Evolutionary conservation across 2,888 invertebrate genomes (phyloP), one percentile per base, ranked within the genome.

Genomic region (Candidula unifasciata): DNA sequence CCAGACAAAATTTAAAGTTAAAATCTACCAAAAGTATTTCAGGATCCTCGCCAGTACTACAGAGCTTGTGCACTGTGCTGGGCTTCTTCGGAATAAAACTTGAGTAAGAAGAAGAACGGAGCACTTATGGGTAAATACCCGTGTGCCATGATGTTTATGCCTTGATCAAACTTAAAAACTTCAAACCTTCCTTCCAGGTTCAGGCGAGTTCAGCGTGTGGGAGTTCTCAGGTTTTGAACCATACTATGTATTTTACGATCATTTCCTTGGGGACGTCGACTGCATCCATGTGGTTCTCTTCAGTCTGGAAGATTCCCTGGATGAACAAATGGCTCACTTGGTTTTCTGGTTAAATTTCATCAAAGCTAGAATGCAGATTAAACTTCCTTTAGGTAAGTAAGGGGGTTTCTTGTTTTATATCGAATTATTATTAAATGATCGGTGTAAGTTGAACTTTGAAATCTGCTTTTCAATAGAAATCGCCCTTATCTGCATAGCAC

Each of bases 151-250:
- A n/a, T n/a, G n/a, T n/a, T n/a, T n/a, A n/a, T n/a, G n/a, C n/a
- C n/a, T n/a, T n/a, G n/a, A n/a, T n/a, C n/a, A n/a, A n/a, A n/a
- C n/a, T n/a, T n/a, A n/a, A n/a, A n/a, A n/a, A n/a, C n/a, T n/a
- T n/a, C n/a, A n/a, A n/a, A n/a, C n/a, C 44, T 0, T 44, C 44
- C 44, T 95, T 90, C 93, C 94, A 89, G 95, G 95, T 86, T 94
- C 95, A 30, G 96, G 96, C 52, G 96, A 96, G 89, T 94, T 95
- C 89, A 96, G 95, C 90, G 94, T 95, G 54, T 96, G 96, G 96
- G 96, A 96, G 91, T 96, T 96, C 91, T 96, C 96, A 73, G 96
- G 96, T 16, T 96, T 96, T 89, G 96, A 96, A 92, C 95, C 95
- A 71, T 96, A 96, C 93, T 92, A 92, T 89, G 90, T 91, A 88